phyloP scores from a whole-genome alignment of 2,888 invertebrate genomes.

The Dascillus cervinus region DNA sequence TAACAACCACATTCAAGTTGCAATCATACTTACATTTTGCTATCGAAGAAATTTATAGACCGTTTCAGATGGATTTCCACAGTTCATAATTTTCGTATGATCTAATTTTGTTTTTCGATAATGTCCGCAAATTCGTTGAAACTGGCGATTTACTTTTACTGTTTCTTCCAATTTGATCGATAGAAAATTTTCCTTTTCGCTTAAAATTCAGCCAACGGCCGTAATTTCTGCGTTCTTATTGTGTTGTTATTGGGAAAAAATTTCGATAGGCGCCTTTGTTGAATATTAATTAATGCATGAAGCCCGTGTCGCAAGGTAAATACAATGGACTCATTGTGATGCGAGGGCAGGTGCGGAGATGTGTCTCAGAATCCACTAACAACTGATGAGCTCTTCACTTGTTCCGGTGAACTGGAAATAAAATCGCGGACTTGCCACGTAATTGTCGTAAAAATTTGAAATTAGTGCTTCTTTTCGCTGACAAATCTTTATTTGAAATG shows the following conservation, averaged over 20 bases:
- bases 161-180: not conserved
- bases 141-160: not conserved
- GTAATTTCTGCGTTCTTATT: slow-evolving; percentile 4
- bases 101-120: slow-evolving; percentile 5
- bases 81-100: slow-evolving; percentile 12
- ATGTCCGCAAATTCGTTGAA: not conserved
- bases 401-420: slow-evolving; percentile 9
- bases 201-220: too few relatives aligned
- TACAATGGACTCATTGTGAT: slow-evolving; percentile 31
- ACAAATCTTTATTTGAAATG: too few relatives aligned
- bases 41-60: slow-evolving; percentile 12
- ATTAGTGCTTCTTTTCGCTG: too few relatives aligned
- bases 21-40: slow-evolving; percentile 3
- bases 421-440: slow-evolving; percentile 5
- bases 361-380: slow-evolving; percentile 29
- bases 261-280: slow-evolving; percentile 14
- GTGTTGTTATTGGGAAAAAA: slow-evolving; percentile 15
- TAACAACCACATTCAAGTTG: not conserved
- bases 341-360: slow-evolving; percentile 31
- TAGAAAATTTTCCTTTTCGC: too few relatives aligned
- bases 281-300: slow-evolving; percentile 26
- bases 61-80: slow-evolving; percentile 14
- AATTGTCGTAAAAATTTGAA: not conserved
- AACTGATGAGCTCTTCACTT: slow-evolving; percentile 28
- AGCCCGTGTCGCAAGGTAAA: slow-evolving; percentile 23